These are phyloP conservation scores for Deilephila porcellus DNA, from an alignment of 2,888 invertebrate genomes.

Conservation along the genomic window DNA sequence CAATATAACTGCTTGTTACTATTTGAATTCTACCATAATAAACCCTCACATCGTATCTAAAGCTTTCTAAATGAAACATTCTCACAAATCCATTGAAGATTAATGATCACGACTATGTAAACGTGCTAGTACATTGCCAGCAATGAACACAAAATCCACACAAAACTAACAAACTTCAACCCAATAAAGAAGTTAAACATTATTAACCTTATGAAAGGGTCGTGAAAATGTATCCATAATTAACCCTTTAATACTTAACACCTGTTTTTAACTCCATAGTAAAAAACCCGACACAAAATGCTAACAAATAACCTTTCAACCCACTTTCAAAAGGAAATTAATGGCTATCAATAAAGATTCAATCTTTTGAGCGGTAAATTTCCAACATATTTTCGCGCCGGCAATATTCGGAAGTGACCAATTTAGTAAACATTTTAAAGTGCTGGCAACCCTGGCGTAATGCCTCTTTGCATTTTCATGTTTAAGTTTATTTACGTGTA, in stretches of 20 bases:
- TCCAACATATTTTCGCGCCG: slow-evolving; percentile 6
- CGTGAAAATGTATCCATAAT: neutral
- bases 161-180: neutral
- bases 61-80: neutral
- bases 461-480: slow-evolving; percentile 33
- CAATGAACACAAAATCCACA: neutral
- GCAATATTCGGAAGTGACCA: slow-evolving; percentile 20
- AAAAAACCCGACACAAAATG: neutral
- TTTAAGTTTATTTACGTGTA: slow-evolving; percentile 31
- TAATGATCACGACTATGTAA: neutral
- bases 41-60: too few relatives aligned
- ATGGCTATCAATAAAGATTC: slow-evolving; percentile 28
- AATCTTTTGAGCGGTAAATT: slow-evolving; percentile 15
- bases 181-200: neutral
- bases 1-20: too few relatives aligned
- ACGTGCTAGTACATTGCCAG: neutral
- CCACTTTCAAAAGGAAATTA: slow-evolving; percentile 26
- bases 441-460: slow-evolving; percentile 7
- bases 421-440: slow-evolving; percentile 16
- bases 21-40: too few relatives aligned
- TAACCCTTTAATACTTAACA: slow-evolving; percentile 9
- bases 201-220: neutral
- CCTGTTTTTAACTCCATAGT: neutral
- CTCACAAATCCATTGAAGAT: neutral
- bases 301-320: slow-evolving; percentile 16